Base-by-base conservation (phyloP, 2,113 vertebrate species). In the Asarcornis scutulata region DNA sequence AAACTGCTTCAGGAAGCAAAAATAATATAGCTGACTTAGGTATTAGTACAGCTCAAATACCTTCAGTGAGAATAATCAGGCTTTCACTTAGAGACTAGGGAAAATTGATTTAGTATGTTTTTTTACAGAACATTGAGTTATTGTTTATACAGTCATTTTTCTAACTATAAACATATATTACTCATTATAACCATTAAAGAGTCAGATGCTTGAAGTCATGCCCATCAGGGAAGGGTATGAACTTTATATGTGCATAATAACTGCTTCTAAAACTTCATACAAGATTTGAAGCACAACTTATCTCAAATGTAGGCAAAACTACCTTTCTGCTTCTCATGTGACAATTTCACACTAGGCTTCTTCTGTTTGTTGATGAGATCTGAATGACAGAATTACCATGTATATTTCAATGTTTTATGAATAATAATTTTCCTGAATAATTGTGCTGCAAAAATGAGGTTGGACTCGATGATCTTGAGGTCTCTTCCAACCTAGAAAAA, bases 1-100 rank as follows among this genome's bases (percentile, higher is more conserved):
- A 88, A 96, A 91, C 46, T 86, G 71, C 60, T 84, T 48, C 66
- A 88, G 90, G 92, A 93, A 95, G 56, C 48, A 90, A 82, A 94
- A 93, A 84, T 85, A 85, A 77, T 48, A n/a, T 31, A 80, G 80
- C 81, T 56, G 38, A 86, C 52, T 88, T 78, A 71, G 17, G 46
- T 80, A 78, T 74, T 91, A 89, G 76, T 50, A 81, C 31, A 95
- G 86, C 74, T 91, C 48, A 83, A 94, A 88, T 42, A 87, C 13
- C 91, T 83, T 46, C 75, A 95, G 40, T 60, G 38, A 97, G 74
- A 96, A 91, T 91, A 95, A 95, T 91, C 46, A 91, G 1, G 3
- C 48, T 89, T 94, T 83, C 67, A 63, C 66, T 67, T 84, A 40
- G 69, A 95, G 73, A 77, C 29, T 7, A 68, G 53, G 46, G 66